These are phyloP conservation scores for Vesta saturnalis DNA, from an alignment of 2,888 invertebrate species.

Conservation along the genomic window DNA sequence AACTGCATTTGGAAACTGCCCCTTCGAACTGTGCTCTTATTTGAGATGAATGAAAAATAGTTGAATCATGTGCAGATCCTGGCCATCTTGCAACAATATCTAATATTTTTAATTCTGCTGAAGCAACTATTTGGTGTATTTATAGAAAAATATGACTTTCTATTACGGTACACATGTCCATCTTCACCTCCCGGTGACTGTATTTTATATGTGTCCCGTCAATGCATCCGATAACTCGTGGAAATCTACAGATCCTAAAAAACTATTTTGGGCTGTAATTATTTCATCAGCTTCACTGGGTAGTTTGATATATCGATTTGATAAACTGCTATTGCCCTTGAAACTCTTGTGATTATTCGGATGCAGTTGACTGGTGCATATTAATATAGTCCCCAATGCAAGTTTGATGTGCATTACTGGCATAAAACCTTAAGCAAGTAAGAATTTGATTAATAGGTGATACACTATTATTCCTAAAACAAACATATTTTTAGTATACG, in stretches of 20 bases:
- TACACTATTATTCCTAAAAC: neutral
- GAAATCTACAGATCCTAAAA: too few relatives aligned
- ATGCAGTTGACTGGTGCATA: constrained; percentile 28
- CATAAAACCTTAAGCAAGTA: constrained; percentile 25
- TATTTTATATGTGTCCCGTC: constrained; percentile 47
- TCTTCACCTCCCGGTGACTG: constrained; percentile 39
- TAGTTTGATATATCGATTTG: too few relatives aligned
- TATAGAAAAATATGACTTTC: too few relatives aligned
- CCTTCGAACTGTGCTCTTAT: too few relatives aligned
- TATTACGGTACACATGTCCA: constrained; percentile 39
- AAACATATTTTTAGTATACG: too few relatives aligned
- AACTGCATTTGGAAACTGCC: too few relatives aligned
- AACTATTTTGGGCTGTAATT: too few relatives aligned
- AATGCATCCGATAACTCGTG: too few relatives aligned
- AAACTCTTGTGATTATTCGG: constrained; percentile 30
- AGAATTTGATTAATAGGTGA: constrained; percentile 22
- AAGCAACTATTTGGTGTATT: constrained; percentile 38
- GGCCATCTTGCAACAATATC: too few relatives aligned
- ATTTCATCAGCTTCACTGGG: too few relatives aligned
- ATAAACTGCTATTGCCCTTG: constrained; percentile 37
- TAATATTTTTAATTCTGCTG: constrained; percentile 34
- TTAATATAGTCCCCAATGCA: constrained; percentile 27
- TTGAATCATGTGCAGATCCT: neutral
- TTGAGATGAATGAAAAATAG: too few relatives aligned
- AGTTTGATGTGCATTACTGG: constrained; percentile 26